phyloP scores from a whole-genome alignment of 2,113 vertebrate genomes.

The Microtus oregoni region DNA sequence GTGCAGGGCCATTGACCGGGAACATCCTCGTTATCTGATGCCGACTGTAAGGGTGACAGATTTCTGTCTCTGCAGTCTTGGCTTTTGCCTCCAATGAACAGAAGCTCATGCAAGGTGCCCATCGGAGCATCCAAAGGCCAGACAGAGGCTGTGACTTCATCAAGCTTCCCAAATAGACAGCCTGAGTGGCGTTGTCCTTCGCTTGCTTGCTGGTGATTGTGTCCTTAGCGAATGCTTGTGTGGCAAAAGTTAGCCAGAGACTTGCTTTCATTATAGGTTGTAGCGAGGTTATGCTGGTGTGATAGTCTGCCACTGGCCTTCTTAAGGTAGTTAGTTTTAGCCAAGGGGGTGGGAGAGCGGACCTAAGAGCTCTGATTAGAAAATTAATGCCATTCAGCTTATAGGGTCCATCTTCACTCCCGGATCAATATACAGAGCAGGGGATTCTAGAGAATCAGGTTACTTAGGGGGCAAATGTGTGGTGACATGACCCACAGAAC shows the following conservation, averaged over 20 bases:
- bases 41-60: slow-evolving; percentile 20
- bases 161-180: slow-evolving; percentile 38
- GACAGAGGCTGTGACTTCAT: slow-evolving; percentile 51
- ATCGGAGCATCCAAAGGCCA: slow-evolving; percentile 1
- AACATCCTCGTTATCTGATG: background rate
- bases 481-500: background rate
- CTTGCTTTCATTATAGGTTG: background rate
- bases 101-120: slow-evolving; percentile 33
- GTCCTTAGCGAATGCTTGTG: background rate
- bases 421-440: background rate
- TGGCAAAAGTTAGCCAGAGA: background rate
- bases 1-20: background rate
- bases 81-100: slow-evolving; percentile 48
- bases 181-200: background rate
- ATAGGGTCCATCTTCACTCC: background rate
- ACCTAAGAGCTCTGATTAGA: background rate
- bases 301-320: background rate
- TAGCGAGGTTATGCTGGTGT: background rate
- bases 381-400: background rate
- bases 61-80: slow-evolving; percentile 28
- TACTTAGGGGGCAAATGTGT: background rate
- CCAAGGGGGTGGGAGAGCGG: background rate
- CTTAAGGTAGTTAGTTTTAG: background rate
- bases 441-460: background rate
- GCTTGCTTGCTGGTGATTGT: background rate